These are phyloP conservation scores for Chelonus formosanus DNA, from an alignment of 2,888 invertebrate species.

Conservation along the genomic window DNA sequence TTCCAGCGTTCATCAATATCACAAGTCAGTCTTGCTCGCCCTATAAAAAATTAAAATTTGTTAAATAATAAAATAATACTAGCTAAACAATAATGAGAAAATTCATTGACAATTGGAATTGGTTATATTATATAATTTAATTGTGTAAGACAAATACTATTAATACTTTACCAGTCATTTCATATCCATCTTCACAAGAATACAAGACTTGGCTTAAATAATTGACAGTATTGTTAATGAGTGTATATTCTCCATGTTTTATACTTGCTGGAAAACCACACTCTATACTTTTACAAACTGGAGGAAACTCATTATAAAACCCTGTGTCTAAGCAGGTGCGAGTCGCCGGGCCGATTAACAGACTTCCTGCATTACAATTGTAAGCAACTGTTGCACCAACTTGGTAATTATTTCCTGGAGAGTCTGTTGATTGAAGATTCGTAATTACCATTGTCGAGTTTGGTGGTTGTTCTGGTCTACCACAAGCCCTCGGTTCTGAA, in stretches of 20 bases:
- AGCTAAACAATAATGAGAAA: no score
- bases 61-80: no score
- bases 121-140: no score
- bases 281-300: constrained; percentile 91
- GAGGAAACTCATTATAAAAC: constrained; percentile 92
- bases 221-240: constrained; percentile 87
- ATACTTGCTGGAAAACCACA: constrained; percentile 91
- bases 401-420: constrained; percentile 72
- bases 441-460: constrained; percentile 83
- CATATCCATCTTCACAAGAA: constrained; percentile 82
- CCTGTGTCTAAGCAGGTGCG: constrained; percentile 89
- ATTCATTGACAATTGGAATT: no score
- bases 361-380: constrained; percentile 84
- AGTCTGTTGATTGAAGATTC: constrained; percentile 61
- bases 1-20: constrained; percentile 95
- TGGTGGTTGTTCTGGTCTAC: constrained; percentile 90
- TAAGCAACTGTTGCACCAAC: constrained; percentile 88
- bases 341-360: constrained; percentile 84
- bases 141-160: not conserved
- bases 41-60: constrained; percentile 6
- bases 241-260: constrained; percentile 79
- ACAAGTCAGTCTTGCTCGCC: constrained; percentile 83
- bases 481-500: constrained; percentile 88
- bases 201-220: constrained; percentile 89
- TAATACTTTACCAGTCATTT: constrained; percentile 72